These are phyloP conservation scores for Patella caerulea DNA, from an alignment of 2,888 invertebrate genomes.

Conservation along the genomic window DNA sequence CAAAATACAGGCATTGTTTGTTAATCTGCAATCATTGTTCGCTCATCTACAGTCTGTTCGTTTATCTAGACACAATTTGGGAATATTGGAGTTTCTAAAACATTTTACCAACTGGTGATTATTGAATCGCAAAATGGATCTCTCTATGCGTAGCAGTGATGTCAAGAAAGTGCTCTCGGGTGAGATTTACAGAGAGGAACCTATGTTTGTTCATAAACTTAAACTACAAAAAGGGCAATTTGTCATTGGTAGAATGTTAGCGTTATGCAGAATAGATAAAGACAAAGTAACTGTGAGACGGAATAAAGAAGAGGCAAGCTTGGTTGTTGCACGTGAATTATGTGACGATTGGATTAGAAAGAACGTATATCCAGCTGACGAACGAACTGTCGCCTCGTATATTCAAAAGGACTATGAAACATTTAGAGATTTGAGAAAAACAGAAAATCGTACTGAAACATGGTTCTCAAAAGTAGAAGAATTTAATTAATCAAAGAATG, in stretches of 20 bases:
- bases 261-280: not conserved
- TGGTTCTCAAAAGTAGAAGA: not conserved
- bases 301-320: not conserved
- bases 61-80: no score
- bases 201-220: not conserved
- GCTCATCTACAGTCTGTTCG: no score
- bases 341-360: not conserved
- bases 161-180: not conserved
- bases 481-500: not conserved
- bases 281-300: not conserved
- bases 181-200: not conserved
- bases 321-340: not conserved
- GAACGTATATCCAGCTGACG: not conserved
- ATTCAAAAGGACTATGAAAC: not conserved
- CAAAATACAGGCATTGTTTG: no score
- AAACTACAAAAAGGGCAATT: not conserved
- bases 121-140: not conserved
- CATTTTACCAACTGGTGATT: no score
- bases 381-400: not conserved
- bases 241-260: not conserved
- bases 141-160: not conserved
- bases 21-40: no score
- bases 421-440: conserved; percentile 1
- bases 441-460: not conserved
- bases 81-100: no score